Evolutionary conservation across 2,797 vertebrate genomes (phyloP), one percentile per base, ranked within the genome.

Genomic region (Glossophaga mutica): DNA sequence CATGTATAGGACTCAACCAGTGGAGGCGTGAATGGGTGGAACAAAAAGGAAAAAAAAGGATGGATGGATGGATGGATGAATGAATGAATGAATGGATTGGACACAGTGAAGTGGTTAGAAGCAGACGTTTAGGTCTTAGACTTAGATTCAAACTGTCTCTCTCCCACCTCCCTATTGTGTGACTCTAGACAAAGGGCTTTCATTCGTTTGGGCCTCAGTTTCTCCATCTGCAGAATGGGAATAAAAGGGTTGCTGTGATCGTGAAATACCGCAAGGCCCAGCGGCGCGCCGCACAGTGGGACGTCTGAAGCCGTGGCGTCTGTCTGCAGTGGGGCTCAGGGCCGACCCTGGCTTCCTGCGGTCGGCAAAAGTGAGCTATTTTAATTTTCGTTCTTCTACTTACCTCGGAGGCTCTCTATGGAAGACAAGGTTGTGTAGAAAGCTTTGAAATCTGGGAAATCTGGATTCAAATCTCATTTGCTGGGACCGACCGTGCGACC

Each of bases 221-320:
- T 78, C 37, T 2, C 22, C 59, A 15, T 32, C 83, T 29, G 62
- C 68, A 79, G 34, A 79, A 81, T 9, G 24, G 52, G 44, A 52
- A 46, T 5, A 15, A 67, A 73, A 71, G 18, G 1, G 5, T 5
- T 6, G 6, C n/a, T 11, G 0, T n/a, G 67, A 18, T 8, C 5
- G 6, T 68, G 32, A 68, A 57, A 10, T 18, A 34, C 26, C 0
- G 3, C 14, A 34, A 11, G 2, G 48, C 26, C 34, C 67, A 0
- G 10, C 8, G 0, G 37, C 1, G 26, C 26, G 48, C 5, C 37
- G 44, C 83, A 16, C 8, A 2, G 8, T 0, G 1, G 9, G 9
- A 21, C 6, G 8, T 74, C 71, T 22, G 6, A 10, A 81, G 62
- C 12, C 76, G 3, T 15, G n/a, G 0, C 14, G 34, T 67, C 34